phyloP scores from a whole-genome alignment of 2,797 vertebrate genomes.

The Triplophysa bombifrons region DNA sequence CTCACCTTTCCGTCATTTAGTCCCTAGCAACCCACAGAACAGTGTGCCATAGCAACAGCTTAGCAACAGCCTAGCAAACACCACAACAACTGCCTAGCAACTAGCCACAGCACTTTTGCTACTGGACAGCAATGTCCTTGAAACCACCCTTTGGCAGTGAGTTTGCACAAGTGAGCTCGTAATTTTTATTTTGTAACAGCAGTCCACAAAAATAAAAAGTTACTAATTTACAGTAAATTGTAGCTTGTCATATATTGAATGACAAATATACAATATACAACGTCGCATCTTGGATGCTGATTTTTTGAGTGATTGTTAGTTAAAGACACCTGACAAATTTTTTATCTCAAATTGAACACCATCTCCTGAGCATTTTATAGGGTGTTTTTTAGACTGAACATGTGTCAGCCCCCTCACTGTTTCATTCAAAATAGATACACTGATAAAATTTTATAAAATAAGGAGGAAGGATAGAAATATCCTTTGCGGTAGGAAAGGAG shows the following conservation, averaged over 20 bases:
- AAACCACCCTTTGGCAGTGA: too few relatives aligned
- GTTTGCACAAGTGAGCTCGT: background rate
- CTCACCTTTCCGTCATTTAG: background rate
- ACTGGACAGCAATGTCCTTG: background rate
- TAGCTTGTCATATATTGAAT: too few relatives aligned
- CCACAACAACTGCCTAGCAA: background rate
- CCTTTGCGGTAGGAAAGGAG: background rate
- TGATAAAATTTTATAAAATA: constrained; percentile 4
- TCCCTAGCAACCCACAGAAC: background rate
- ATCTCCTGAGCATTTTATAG: too few relatives aligned
- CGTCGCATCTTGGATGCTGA: too few relatives aligned
- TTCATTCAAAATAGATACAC: background rate
- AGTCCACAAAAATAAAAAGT: too few relatives aligned
- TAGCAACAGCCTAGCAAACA: background rate
- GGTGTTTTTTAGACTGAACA: background rate
- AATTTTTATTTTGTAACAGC: background rate
- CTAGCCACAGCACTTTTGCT: background rate
- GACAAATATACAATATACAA: background rate
- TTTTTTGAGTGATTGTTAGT: too few relatives aligned
- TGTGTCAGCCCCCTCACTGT: background rate
- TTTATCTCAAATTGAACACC: background rate
- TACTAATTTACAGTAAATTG: too few relatives aligned
- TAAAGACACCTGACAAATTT: background rate
- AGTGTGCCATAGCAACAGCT: background rate
- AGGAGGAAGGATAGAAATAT: background rate